A percentile compares a stretch with the other conserved stretches of the same genome.
Conservation (phyloP, 1,140 invertebrate species). For the Calliopsis andreniformis region DNA sequence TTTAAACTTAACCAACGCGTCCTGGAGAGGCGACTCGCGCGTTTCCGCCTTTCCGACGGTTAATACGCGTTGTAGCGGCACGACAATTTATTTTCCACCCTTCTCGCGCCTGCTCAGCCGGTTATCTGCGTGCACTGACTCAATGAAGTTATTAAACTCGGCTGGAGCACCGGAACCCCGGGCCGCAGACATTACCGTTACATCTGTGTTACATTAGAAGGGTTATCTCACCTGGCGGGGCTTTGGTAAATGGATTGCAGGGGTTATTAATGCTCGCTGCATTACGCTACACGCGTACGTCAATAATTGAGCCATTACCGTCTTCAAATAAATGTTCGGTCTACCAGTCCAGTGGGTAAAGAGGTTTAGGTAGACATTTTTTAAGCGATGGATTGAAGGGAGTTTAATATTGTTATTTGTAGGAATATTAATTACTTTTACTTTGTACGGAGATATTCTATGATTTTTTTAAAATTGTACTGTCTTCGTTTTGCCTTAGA, state of each 20-base stretch:
- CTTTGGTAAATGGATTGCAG: constrained; percentile 11
- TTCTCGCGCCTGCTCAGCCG: not conserved
- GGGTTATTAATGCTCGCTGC: constrained; percentile 8
- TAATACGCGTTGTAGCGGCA: constrained; percentile 37
- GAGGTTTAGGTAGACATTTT: too few relatives aligned
- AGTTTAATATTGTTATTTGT: too few relatives aligned
- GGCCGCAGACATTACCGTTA: constrained; percentile 29
- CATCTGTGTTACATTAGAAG: constrained; percentile 34
- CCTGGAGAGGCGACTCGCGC: not conserved
- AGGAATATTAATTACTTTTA: too few relatives aligned
- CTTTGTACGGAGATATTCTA: too few relatives aligned
- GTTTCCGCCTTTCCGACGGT: not conserved
- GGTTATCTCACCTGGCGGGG: constrained; percentile 26
- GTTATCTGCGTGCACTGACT: constrained; percentile 42
- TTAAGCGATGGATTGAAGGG: too few relatives aligned
- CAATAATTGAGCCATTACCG: constrained; percentile 24
- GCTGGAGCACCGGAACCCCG: constrained; percentile 3
- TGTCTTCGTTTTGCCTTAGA: too few relatives aligned
- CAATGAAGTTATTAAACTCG: constrained; percentile 58
- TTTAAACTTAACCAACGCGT: constrained; percentile 43
- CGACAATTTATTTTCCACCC: constrained; percentile 53
- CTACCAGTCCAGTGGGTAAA: too few relatives aligned
- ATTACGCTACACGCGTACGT: not conserved
- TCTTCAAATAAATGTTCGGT: not conserved
- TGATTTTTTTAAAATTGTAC: too few relatives aligned